A percentile compares a stretch with the other conserved stretches of the same genome.
Evolutionary conservation across 2,888 invertebrate genomes (phyloP).

Genomic region (Zeuzera pyrina): DNA sequence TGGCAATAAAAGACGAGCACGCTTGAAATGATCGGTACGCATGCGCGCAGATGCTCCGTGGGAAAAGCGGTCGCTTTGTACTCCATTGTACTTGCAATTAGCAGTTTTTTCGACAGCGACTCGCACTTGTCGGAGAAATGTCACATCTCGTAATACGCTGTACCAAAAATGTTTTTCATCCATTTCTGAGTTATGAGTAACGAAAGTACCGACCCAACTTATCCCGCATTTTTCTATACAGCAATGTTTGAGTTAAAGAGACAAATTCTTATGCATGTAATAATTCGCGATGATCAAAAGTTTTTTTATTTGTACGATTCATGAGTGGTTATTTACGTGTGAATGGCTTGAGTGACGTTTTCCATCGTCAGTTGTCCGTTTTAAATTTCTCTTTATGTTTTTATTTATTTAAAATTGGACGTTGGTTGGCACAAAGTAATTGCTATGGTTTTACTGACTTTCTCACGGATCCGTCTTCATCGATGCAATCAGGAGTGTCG

Average conservation of each 20-base stretch:
- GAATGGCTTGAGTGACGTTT: conserved; percentile 49
- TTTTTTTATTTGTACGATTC: conserved; percentile 44
- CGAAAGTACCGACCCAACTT: conserved; percentile 6
- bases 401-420: conserved; percentile 6
- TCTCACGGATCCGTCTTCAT: conserved; percentile 4
- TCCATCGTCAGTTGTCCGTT: conserved; percentile 41
- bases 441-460: conserved; percentile 3
- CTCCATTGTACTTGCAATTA: conserved; percentile 67
- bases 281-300: conserved; percentile 32
- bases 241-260: conserved; percentile 19
- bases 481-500: conserved; percentile 9
- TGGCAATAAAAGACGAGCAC: conserved; percentile 70
- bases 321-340: conserved; percentile 48
- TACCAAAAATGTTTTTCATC: conserved; percentile 55
- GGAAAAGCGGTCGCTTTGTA: conserved; percentile 67
- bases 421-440: conserved; percentile 1
- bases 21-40: conserved; percentile 64
- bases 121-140: conserved; percentile 62
- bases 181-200: conserved; percentile 46
- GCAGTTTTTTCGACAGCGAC: conserved; percentile 48
- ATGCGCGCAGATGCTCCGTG: conserved; percentile 56
- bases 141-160: conserved; percentile 53
- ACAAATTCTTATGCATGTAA: conserved; percentile 11
- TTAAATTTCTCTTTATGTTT: conserved; percentile 29
- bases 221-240: conserved; percentile 12